Evolutionary conservation across 2,888 invertebrate species (phyloP).

Genomic region (Pemphredon lugubris): DNA sequence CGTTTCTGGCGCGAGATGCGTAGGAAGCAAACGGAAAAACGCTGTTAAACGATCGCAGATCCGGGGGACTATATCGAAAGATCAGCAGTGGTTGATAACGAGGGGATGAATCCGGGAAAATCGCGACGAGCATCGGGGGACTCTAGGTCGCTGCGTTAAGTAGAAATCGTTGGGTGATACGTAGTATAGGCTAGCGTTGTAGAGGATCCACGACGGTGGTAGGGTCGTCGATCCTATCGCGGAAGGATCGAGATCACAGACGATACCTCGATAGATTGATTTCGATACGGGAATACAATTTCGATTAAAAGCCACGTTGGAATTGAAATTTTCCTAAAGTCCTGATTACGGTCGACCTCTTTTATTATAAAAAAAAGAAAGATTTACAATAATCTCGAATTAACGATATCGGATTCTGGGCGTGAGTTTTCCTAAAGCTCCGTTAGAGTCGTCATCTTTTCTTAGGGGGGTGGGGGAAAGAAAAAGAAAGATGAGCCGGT

Average conservation of each 20-base stretch:
- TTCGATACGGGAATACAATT: too few relatives aligned
- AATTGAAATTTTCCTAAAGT: too few relatives aligned
- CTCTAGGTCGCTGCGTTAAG: too few relatives aligned
- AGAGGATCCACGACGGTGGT: constrained; percentile 1
- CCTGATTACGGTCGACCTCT: too few relatives aligned
- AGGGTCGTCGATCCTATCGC: constrained; percentile 29
- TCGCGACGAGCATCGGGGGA: too few relatives aligned
- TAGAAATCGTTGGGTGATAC: constrained; percentile 1
- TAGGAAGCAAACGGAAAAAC: constrained; percentile 74
- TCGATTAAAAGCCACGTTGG: not conserved
- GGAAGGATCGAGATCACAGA: constrained; percentile 25
- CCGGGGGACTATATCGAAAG: constrained; percentile 5
- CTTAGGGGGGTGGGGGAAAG: constrained; percentile 6
- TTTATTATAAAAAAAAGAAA: too few relatives aligned
- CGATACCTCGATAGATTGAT: constrained; percentile 1
- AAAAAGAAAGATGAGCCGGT: constrained; percentile 18
- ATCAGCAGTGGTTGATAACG: too few relatives aligned
- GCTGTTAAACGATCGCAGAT: constrained; percentile 64
- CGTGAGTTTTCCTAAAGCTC: not conserved
- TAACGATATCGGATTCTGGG: too few relatives aligned
- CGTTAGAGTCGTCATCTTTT: not conserved
- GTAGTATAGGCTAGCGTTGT: constrained; percentile 44
- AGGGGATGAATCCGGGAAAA: constrained; percentile 9
- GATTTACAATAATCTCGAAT: too few relatives aligned
- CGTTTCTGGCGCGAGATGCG: constrained; percentile 57